phyloP scores from a whole-genome alignment of 1,140 invertebrate species.

The Caenorhabditis inopinata region DNA sequence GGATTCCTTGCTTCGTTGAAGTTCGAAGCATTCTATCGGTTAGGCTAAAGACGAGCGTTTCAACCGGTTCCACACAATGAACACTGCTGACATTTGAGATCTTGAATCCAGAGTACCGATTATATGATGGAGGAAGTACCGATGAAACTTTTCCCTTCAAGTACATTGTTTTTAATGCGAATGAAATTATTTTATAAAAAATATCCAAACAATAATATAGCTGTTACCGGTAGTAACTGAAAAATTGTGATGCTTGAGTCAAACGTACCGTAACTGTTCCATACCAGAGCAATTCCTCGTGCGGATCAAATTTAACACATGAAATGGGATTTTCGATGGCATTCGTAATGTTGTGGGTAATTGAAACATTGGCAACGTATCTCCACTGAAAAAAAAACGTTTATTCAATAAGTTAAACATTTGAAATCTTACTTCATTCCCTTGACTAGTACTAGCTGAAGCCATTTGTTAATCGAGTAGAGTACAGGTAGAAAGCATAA shows the following conservation, averaged over 20 bases:
- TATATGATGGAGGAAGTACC: neutral
- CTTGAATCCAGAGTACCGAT: neutral
- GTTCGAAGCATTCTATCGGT: neutral
- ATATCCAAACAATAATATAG: no score
- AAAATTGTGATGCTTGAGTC: no score
- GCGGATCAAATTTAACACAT: neutral
- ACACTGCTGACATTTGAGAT: neutral
- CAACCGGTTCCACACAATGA: neutral
- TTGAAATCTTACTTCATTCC: neutral
- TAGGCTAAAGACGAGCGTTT: neutral
- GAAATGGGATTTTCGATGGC: neutral
- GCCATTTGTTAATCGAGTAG: neutral
- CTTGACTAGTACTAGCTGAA: neutral
- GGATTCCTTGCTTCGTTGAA: neutral
- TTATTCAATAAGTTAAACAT: no score
- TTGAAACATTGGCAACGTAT: neutral
- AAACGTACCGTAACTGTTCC: neutral
- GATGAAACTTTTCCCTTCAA: neutral
- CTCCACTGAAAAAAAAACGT: slow-evolving; percentile 2
- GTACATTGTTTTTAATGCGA: no score
- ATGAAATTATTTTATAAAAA: neutral
- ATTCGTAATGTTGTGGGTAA: neutral
- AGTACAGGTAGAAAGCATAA: neutral
- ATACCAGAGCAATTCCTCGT: neutral
- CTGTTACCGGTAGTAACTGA: no score